Conservation (phyloP, 2,113 vertebrate genomes). For the Rhinopithecus roxellana region DNA sequence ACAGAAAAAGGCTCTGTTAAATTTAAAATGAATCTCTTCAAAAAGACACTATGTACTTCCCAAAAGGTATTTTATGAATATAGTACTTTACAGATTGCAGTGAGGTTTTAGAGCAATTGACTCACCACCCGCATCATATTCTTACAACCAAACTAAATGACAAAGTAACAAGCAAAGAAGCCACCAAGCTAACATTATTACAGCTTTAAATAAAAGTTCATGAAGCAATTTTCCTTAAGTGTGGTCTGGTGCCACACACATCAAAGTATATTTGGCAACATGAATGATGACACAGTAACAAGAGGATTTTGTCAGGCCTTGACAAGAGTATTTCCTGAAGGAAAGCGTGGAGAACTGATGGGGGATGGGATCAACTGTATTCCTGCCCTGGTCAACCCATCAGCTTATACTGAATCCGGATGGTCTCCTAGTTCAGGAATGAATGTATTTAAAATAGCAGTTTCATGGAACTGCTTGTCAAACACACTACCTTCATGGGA, state of each 20-base stretch:
- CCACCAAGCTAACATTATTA: neutral
- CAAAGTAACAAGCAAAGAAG: constrained; percentile 36
- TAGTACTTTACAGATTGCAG: constrained; percentile 65
- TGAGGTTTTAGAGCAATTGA: constrained; percentile 65
- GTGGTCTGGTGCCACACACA: neutral
- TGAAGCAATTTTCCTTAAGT: constrained; percentile 44
- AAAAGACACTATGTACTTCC: constrained; percentile 63
- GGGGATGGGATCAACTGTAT: neutral
- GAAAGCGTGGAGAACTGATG: neutral
- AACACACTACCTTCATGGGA: neutral
- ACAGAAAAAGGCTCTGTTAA: constrained; percentile 53
- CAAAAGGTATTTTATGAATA: constrained; percentile 64
- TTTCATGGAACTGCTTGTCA: constrained; percentile 19
- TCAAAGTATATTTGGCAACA: constrained; percentile 12
- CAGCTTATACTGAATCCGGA: neutral
- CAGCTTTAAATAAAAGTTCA: constrained; percentile 58
- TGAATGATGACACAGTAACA: neutral
- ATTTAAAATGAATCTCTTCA: constrained; percentile 67
- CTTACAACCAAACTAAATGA: constrained; percentile 52
- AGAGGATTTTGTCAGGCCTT: neutral
- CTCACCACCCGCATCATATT: constrained; percentile 51
- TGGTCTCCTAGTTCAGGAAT: neutral
- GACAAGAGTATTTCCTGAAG: neutral
- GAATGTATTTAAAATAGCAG: neutral
- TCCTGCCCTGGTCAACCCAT: neutral